Conservation (phyloP, 2,888 invertebrate species). For the Lathronympha strigana region DNA sequence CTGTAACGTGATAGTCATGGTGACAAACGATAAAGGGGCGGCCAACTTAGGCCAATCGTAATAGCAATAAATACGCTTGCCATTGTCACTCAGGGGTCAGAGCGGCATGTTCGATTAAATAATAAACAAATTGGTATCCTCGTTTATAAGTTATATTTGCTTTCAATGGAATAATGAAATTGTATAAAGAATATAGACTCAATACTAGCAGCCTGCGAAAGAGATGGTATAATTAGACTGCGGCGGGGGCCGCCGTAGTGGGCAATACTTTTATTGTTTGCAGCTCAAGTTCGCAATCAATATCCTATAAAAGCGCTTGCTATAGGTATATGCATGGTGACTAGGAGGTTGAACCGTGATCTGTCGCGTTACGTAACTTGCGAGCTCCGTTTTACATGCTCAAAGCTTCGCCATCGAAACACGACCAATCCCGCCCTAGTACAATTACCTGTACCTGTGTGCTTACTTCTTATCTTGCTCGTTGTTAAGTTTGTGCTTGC, state of each 20-base stretch:
- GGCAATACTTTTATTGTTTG: slow-evolving; percentile 55
- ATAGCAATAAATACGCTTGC: too few species aligned
- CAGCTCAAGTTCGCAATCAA: slow-evolving; percentile 29
- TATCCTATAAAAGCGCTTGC: slow-evolving; percentile 3
- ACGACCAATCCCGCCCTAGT: slow-evolving; percentile 2
- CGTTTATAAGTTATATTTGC: background rate
- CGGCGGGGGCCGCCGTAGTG: slow-evolving; percentile 49
- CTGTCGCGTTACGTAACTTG: slow-evolving; percentile 58
- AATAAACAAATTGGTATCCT: background rate
- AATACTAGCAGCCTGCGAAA: slow-evolving; percentile 55
- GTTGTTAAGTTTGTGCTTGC: too few species aligned
- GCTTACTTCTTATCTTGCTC: too few species aligned
- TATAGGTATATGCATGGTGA: background rate
- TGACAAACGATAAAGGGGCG: too few species aligned
- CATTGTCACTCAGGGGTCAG: background rate
- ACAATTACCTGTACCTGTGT: too few species aligned
- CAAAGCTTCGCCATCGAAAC: slow-evolving; percentile 8
- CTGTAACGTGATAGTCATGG: too few species aligned
- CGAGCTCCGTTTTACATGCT: slow-evolving; percentile 46
- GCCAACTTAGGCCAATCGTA: too few species aligned
- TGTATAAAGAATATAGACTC: slow-evolving; percentile 57
- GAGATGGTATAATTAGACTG: slow-evolving; percentile 56
- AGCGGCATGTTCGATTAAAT: background rate
- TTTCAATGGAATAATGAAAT: slow-evolving; percentile 48
- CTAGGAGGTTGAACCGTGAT: slow-evolving; percentile 48